Base-by-base conservation (phyloP, 2,113 vertebrate species). In the Anolis sagrei region DNA sequence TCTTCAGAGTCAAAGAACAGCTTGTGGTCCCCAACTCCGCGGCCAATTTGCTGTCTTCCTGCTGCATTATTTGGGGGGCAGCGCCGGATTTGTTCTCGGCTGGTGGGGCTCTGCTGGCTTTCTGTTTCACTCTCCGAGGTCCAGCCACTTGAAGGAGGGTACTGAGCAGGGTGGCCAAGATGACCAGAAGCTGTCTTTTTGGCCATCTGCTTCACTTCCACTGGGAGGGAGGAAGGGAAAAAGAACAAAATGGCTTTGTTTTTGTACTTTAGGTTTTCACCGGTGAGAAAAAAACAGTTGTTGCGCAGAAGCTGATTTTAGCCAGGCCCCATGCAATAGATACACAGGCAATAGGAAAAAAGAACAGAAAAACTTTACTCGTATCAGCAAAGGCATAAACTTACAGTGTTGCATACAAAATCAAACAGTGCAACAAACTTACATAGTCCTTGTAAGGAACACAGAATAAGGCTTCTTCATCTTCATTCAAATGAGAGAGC, bases 141-240 rank as follows among this genome's bases (percentile, higher is more conserved):
- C 76, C 54, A 84, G 2, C 92, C 86, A 0, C 58, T 10, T 10
- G 36, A 44, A 44, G 39, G 48, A 76, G 79, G 66, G 78, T 69
- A 85, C 0, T 91, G 86, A 16, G 6, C 82, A 61, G 86, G 3
- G 0, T 93, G 87, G 11, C 77, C 81, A 58, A 96, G 94, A n/a
- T 87, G 90, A 3, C 97, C 97, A 0, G 83, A 92, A 79, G 92
- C 95, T 54, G 76, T 94, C 79, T 92, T 96, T 18, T 92, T 92
- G 77, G 96, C 96, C 91, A 96, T 93, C 29, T 94, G 92, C 86
- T 94, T 95, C 10, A 97, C 95, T 69, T 96, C 96, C 89, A 9
- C 97, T 97, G 8, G 27, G 7, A 9, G 8, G 1, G 1, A 27
- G 48, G 3, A 7, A 19, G 34, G 9, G 19, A 16, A 36, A 21